These are phyloP conservation scores for Enteromius treurensis DNA, from an alignment of 2,797 vertebrate species.

Conservation along the genomic window DNA sequence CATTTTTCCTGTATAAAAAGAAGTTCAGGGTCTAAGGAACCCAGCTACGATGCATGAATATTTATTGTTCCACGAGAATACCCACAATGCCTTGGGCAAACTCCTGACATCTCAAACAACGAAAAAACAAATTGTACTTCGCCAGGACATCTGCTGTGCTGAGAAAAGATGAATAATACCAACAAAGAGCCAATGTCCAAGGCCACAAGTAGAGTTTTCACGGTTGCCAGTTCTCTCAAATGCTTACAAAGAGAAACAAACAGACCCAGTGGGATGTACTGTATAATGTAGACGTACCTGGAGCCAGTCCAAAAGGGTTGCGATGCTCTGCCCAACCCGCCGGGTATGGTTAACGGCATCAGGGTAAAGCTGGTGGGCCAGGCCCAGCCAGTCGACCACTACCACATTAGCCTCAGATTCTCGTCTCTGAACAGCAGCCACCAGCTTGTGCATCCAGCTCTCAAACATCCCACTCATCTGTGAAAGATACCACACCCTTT, in stretches of 20 bases:
- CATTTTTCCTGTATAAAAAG: not conserved
- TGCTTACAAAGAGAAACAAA: not conserved
- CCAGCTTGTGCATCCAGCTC: slow-evolving; percentile 86
- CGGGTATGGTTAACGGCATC: slow-evolving; percentile 87
- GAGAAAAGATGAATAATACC: not conserved
- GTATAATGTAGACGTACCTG: slow-evolving; percentile 78
- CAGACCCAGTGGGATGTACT: not conserved
- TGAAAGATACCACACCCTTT: slow-evolving; percentile 32
- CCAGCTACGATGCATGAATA: slow-evolving; percentile 13
- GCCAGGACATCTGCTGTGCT: slow-evolving; percentile 35
- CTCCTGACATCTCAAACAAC: slow-evolving; percentile 4
- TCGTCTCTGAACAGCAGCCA: slow-evolving; percentile 82
- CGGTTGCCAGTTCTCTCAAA: slow-evolving; percentile 25
- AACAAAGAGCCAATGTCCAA: slow-evolving; percentile 10
- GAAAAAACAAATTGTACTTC: slow-evolving; percentile 19
- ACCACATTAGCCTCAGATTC: slow-evolving; percentile 87
- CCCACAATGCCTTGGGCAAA: slow-evolving; percentile 5
- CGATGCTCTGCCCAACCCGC: slow-evolving; percentile 82
- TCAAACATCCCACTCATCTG: slow-evolving; percentile 93
- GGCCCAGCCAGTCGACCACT: slow-evolving; percentile 88
- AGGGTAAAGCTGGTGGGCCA: slow-evolving; percentile 90
- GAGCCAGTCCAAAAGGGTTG: slow-evolving; percentile 87
- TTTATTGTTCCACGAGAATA: slow-evolving; percentile 17
- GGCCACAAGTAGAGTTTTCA: slow-evolving; percentile 18
- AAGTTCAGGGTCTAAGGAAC: not conserved